phyloP scores from a whole-genome alignment of 2,113 vertebrate genomes.

The Caranx ignobilis region DNA sequence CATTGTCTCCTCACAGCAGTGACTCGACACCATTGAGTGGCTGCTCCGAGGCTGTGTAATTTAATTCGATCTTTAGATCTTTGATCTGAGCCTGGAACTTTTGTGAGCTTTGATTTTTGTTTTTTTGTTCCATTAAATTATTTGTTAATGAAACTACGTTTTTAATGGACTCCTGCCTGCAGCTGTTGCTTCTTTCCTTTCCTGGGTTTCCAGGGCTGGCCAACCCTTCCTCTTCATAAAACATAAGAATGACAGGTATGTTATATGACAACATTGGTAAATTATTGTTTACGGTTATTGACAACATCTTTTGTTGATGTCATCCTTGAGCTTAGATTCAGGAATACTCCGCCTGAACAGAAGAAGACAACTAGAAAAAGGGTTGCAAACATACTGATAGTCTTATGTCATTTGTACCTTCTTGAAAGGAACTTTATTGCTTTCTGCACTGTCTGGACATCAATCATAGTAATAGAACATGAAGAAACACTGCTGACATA shows the following conservation, averaged over 20 bases:
- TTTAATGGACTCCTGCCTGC: background rate
- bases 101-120: background rate
- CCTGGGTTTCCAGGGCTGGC: background rate
- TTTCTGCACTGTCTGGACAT: background rate
- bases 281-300: background rate
- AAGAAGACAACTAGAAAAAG: background rate
- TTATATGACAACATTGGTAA: background rate
- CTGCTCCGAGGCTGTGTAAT: background rate
- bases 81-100: background rate
- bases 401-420: background rate
- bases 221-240: background rate
- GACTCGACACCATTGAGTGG: background rate
- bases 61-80: background rate
- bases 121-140: background rate
- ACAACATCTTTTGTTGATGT: background rate
- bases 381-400: too few relatives aligned
- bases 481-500: background rate
- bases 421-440: too few relatives aligned
- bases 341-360: background rate
- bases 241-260: background rate
- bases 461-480: background rate
- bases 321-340: background rate
- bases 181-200: background rate
- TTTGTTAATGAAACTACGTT: background rate
- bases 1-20: slow-evolving; percentile 12